Conservation (phyloP, 2,888 invertebrate species). For the Venustoraphidia nigricollis region DNA sequence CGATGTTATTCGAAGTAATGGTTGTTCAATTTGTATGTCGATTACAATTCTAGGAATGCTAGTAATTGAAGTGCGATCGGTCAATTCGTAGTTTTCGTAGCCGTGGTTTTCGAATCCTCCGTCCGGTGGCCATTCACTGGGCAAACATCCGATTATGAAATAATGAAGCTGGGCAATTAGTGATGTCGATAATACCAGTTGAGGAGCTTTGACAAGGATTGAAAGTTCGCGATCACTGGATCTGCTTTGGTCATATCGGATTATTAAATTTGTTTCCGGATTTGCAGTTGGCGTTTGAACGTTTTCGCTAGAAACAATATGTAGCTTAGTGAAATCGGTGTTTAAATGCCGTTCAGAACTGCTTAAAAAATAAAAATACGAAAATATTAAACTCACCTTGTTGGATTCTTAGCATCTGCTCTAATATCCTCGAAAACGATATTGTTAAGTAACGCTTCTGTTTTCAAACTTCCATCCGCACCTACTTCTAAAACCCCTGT, state of each 20-base stretch:
- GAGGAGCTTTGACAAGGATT: not conserved
- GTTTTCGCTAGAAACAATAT: too few relatives aligned
- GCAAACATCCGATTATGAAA: constrained; percentile 26
- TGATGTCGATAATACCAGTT: not conserved
- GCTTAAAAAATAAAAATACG: too few relatives aligned
- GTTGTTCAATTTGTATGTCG: too few relatives aligned
- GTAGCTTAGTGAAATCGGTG: too few relatives aligned
- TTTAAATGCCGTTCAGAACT: too few relatives aligned
- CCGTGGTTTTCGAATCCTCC: constrained; percentile 57
- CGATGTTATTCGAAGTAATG: too few relatives aligned
- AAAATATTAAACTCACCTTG: not conserved
- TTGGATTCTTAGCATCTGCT: not conserved
- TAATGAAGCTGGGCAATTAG: constrained; percentile 20
- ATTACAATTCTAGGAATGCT: too few relatives aligned
- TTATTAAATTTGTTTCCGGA: too few relatives aligned
- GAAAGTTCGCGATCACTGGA: too few relatives aligned
- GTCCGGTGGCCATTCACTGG: constrained; percentile 40
- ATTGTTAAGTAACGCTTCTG: constrained; percentile 10
- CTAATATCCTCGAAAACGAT: not conserved
- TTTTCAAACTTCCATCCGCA: constrained; percentile 50
- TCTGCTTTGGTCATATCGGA: too few relatives aligned
- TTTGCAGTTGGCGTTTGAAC: too few relatives aligned
- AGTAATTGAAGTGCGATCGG: too few relatives aligned
- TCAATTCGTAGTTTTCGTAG: constrained; percentile 40
- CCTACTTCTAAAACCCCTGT: constrained; percentile 44